phyloP scores from a whole-genome alignment of 1,140 invertebrate species.

The Hyles vespertilio region DNA sequence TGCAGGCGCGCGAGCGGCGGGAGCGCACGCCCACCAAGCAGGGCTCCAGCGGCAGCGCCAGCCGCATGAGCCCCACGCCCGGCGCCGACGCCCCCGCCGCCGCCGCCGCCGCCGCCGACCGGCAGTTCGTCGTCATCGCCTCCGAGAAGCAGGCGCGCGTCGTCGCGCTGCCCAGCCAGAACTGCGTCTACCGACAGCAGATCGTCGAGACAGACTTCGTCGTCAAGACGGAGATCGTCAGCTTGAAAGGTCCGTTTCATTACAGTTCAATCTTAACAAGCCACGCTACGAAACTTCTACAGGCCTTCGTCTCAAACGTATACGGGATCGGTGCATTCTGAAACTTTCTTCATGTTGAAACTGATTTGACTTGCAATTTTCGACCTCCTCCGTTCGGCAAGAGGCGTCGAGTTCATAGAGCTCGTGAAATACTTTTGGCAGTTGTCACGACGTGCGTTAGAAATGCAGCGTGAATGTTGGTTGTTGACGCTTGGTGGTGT shows the following conservation, averaged over 20 bases:
- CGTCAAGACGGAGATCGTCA: slow-evolving; percentile 94
- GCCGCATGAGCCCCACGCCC: slow-evolving; percentile 86
- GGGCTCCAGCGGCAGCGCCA: slow-evolving; percentile 63
- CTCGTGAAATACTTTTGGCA: no score
- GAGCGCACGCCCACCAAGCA: slow-evolving; percentile 79
- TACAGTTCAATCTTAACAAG: background rate
- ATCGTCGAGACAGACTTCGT: slow-evolving; percentile 93
- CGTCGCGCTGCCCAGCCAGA: slow-evolving; percentile 95
- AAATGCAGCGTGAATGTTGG: no score
- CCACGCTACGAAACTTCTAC: no score
- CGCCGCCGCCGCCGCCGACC: slow-evolving; percentile 81
- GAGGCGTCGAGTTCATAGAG: no score
- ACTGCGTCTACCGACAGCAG: slow-evolving; percentile 90
- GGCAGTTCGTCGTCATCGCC: slow-evolving; percentile 94
- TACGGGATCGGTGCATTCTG: no score
- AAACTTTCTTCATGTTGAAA: no score
- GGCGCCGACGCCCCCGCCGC: slow-evolving; percentile 64
- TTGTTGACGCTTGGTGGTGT: no score
- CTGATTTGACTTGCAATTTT: no score
- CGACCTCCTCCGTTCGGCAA: no score
- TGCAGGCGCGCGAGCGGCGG: slow-evolving; percentile 47
- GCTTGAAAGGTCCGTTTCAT: slow-evolving; percentile 86
- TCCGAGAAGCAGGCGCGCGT: slow-evolving; percentile 97
- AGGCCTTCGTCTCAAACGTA: no score
- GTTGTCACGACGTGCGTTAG: no score